phyloP scores from a whole-genome alignment of 2,797 vertebrate genomes.

The Ptychobarbus kaznakovi region DNA sequence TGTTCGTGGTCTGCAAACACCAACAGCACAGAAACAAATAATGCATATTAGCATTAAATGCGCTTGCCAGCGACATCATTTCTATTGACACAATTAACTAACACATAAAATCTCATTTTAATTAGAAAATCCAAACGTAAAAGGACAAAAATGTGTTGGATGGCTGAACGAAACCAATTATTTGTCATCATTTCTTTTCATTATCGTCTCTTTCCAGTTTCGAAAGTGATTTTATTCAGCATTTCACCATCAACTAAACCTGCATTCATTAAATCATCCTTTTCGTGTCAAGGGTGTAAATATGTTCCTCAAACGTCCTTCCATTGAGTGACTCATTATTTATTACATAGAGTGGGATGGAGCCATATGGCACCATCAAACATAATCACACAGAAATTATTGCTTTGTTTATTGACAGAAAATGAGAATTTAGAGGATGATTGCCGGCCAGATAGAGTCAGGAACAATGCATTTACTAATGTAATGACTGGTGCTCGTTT shows the following conservation, averaged over 20 bases:
- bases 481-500: conserved; percentile 38
- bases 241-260: conserved; percentile 64
- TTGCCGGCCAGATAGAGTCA: conserved; percentile 38
- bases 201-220: conserved; percentile 65
- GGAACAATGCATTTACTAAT: conserved; percentile 52
- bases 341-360: conserved; percentile 50
- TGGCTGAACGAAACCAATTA: conserved; percentile 68
- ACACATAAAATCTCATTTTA: conserved; percentile 81
- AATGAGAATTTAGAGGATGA: conserved; percentile 57
- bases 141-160: conserved; percentile 53
- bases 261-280: conserved; percentile 64
- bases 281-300: conserved; percentile 28
- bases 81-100: conserved; percentile 85
- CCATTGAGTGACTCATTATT: conserved; percentile 52
- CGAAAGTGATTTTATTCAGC: conserved; percentile 71
- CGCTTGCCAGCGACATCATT: conserved; percentile 73
- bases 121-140: conserved; percentile 82
- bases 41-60: conserved; percentile 74
- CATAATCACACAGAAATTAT: conserved; percentile 60
- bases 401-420: conserved; percentile 58
- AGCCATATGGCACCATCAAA: conserved; percentile 69
- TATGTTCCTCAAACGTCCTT: conserved; percentile 45
- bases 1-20: conserved; percentile 63
- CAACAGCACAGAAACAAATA: conserved; percentile 69
- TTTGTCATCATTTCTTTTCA: conserved; percentile 77